Evolutionary conservation across 2,797 vertebrate species (phyloP), one percentile per base, ranked within the genome.

Genomic region (Tympanoctomys barrerae): DNA sequence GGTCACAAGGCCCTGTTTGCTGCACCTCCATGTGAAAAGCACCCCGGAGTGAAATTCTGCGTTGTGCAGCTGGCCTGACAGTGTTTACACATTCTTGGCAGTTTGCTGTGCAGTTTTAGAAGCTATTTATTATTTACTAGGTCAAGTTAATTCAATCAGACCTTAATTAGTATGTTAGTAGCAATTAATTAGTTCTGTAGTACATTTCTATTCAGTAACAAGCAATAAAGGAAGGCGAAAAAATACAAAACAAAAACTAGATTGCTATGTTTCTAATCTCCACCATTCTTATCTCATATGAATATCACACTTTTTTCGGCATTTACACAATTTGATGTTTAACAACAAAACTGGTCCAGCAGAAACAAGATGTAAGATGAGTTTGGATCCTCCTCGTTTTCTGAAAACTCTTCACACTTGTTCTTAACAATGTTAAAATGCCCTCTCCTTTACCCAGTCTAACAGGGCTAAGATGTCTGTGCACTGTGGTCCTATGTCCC

Each of bases 41-140:
- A 59, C 33, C 52, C 66, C 71, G n/a, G 13, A 24, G 78, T 26
- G 57, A 91, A 82, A 24, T 61, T 92, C 78, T 93, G n/a, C 5
- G 36, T 46, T 19, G 54, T 2, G 9, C 36, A 54, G 4, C 13
- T 42, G 46, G 13, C 24, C 31, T 7, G 54, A 21, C 33, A 49
- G 8, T 46, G 61, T 75, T 52, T 46, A 79, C 18, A 78, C 13
- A 36, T 52, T 82, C 57, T 31, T 71, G 78, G 80, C n/a, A 82
- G 46, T 64, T 91, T 61, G 13, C n/a, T 86, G 59, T n/a, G 59
- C 33, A 59, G 54, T 78, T 79, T 84, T 4, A 88, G 87, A 95
- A 91, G 66, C 77, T 88, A 84, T 3, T 93, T 90, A 93, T 68
- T 95, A 88, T 71, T 90, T 85, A 91, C 36, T 94, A 83, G 70